phyloP scores from a whole-genome alignment of 2,113 vertebrate species.

The Rhinolophus sinicus region DNA sequence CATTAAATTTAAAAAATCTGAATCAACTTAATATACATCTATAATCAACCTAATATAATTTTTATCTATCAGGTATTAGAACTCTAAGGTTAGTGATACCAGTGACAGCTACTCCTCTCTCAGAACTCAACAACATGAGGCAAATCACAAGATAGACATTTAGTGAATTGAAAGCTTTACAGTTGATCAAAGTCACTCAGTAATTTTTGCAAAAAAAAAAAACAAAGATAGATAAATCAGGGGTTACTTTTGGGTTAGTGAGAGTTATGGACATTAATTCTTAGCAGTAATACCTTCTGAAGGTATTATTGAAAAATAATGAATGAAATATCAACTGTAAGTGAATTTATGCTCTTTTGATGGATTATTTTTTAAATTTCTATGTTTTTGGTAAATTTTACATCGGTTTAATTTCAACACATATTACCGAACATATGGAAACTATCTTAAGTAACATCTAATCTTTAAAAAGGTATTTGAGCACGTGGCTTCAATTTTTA shows the following conservation, averaged over 20 bases:
- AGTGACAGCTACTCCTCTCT: background rate
- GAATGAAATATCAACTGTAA: background rate
- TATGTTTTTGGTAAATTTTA: constrained; percentile 16
- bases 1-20: background rate
- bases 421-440: background rate
- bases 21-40: background rate
- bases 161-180: background rate
- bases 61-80: background rate
- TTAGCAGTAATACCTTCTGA: background rate
- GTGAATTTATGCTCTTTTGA: background rate
- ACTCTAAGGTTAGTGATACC: background rate
- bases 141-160: background rate
- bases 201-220: background rate
- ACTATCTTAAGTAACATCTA: background rate
- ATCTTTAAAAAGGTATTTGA: constrained; percentile 12
- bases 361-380: background rate
- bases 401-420: background rate
- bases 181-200: background rate
- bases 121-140: background rate
- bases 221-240: background rate
- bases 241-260: background rate
- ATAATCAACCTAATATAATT: background rate
- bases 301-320: background rate
- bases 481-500: background rate
- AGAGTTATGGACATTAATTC: background rate